Conservation (phyloP, 2,888 invertebrate genomes). For the Dicyrtoma fusca region DNA sequence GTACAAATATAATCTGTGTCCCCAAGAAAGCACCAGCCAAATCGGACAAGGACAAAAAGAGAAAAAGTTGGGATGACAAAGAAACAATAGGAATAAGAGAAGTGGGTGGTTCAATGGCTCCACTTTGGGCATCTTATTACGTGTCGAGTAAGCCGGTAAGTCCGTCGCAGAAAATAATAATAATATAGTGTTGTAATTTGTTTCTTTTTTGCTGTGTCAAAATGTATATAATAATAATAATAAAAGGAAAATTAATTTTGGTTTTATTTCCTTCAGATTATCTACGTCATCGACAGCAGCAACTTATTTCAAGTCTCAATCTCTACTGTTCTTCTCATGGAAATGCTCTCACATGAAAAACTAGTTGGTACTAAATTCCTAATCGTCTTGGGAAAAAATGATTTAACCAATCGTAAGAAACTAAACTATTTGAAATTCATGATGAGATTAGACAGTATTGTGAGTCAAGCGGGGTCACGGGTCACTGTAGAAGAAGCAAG, state of each 20-base stretch:
- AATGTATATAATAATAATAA: too few species aligned
- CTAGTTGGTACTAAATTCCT: conserved; percentile 63
- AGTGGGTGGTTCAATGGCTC: conserved; percentile 80
- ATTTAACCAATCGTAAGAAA: conserved; percentile 83
- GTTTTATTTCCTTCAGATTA: conserved; percentile 65
- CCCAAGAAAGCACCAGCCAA: conserved; percentile 59
- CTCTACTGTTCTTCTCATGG: conserved; percentile 78
- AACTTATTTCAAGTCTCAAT: conserved; percentile 85
- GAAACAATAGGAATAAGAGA: conserved; percentile 67
- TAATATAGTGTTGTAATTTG: background rate
- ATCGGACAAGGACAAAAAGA: conserved; percentile 53
- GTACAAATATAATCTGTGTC: conserved; percentile 75
- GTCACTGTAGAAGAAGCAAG: conserved; percentile 75
- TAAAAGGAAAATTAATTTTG: too few species aligned
- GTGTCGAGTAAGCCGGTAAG: conserved; percentile 44
- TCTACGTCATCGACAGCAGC: conserved; percentile 81
- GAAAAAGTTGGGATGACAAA: conserved; percentile 63
- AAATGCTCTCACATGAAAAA: conserved; percentile 72
- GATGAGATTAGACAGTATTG: conserved; percentile 74
- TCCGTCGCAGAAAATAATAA: background rate
- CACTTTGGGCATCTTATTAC: conserved; percentile 78
- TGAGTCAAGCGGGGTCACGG: conserved; percentile 70
- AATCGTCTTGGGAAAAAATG: conserved; percentile 79
- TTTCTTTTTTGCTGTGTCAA: background rate
- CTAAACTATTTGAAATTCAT: conserved; percentile 81